phyloP scores from a whole-genome alignment of 2,888 invertebrate species.

The Cosmorhoe ocellata region DNA sequence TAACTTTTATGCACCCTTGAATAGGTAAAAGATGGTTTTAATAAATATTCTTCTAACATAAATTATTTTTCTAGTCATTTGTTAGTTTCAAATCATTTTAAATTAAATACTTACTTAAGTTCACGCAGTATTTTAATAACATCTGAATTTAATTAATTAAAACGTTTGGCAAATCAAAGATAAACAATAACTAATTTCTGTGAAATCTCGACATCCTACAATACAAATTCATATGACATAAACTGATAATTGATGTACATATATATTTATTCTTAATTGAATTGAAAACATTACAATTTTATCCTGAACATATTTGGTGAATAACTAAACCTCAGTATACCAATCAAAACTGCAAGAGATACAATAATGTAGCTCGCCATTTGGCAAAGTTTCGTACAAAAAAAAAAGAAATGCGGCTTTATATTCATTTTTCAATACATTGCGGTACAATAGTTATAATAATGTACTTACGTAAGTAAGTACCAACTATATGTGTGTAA shows the following conservation, averaged over 20 bases:
- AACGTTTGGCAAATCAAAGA: background rate
- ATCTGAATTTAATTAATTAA: background rate
- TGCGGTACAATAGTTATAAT: too few species aligned
- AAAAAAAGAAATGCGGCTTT: too few species aligned
- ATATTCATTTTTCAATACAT: too few species aligned
- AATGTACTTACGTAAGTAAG: too few species aligned
- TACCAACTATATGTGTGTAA: too few species aligned
- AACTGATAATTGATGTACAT: background rate
- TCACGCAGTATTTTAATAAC: constrained; percentile 7
- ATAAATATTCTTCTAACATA: constrained; percentile 8
- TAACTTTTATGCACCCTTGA: constrained; percentile 13
- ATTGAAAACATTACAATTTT: too few species aligned
- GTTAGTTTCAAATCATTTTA: constrained; percentile 10
- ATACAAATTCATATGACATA: background rate
- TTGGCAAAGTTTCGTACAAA: too few species aligned
- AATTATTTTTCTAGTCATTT: constrained; percentile 9
- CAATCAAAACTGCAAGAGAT: too few species aligned
- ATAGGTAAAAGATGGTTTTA: constrained; percentile 7
- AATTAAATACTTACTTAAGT: constrained; percentile 3
- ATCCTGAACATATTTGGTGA: too few species aligned
- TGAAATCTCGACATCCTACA: constrained; percentile 4
- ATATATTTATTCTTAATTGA: too few species aligned
- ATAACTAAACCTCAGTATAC: too few species aligned
- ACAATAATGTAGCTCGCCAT: too few species aligned
- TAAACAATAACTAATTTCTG: constrained; percentile 7